Conservation (phyloP, 35 echinoderm and acorn worm genomes). For the Apostichopus californicus region DNA sequence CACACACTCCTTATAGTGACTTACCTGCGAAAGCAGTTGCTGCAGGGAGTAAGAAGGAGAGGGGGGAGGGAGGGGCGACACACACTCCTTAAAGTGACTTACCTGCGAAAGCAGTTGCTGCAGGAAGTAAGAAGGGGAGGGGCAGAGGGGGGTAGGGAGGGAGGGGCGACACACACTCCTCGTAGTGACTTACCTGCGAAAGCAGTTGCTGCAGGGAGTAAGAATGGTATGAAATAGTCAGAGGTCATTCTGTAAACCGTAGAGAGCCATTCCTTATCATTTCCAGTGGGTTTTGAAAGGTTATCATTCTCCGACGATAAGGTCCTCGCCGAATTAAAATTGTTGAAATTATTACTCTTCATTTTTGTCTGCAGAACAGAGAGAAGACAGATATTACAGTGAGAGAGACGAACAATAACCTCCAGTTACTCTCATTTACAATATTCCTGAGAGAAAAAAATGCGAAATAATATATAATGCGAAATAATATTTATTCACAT, state of each 20-base stretch:
- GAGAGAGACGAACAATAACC: too few species aligned
- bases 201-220: conserved; percentile 58
- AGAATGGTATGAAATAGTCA: conserved; percentile 40
- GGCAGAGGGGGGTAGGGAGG: not conserved
- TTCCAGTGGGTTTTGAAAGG: not conserved
- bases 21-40: conserved; percentile 60
- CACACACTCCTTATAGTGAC: not conserved
- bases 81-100: too few species aligned
- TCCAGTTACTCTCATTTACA: too few species aligned
- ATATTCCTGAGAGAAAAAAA: too few species aligned
- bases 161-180: too few species aligned
- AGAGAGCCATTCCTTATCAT: not conserved
- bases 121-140: too few species aligned
- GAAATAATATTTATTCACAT: too few species aligned
- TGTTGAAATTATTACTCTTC: not conserved
- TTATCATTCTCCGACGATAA: not conserved
- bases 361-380: not conserved
- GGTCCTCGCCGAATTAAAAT: not conserved
- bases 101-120: too few species aligned
- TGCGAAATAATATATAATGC: too few species aligned
- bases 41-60: conserved; percentile 56
- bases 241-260: conserved; percentile 12
- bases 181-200: conserved; percentile 42
- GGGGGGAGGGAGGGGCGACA: not conserved
- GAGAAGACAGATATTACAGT: too few species aligned